Percentiles rank a stretch among this genome's conserved stretches.
These are phyloP conservation scores for Drosophila paranaensis DNA, from an alignment of 2,888 invertebrate species.

Conservation along the genomic window DNA sequence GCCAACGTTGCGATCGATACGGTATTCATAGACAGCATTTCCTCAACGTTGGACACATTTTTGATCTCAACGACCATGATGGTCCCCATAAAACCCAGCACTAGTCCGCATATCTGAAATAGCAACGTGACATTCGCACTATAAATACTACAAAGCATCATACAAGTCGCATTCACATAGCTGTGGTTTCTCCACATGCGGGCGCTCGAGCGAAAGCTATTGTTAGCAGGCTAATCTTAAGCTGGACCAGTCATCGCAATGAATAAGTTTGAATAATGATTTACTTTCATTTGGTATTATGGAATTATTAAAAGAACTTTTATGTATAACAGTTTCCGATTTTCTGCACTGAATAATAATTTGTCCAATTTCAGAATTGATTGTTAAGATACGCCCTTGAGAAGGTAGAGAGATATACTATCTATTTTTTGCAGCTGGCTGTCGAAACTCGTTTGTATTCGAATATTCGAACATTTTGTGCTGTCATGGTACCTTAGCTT, in stretches of 20 bases:
- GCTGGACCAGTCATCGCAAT: not conserved
- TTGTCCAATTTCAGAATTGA: too few relatives aligned
- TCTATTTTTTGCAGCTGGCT: too few relatives aligned
- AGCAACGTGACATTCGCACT: not conserved
- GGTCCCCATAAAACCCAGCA: not conserved
- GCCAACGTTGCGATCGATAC: conserved; percentile 7
- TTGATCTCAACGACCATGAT: conserved; percentile 8
- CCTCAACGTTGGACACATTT: not conserved
- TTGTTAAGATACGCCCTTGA: too few relatives aligned
- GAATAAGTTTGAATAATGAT: not conserved
- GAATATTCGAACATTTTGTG: too few relatives aligned
- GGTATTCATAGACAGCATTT: not conserved
- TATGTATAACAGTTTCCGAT: too few relatives aligned
- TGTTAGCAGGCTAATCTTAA: not conserved
- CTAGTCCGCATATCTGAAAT: conserved; percentile 23
- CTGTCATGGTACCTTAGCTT: too few relatives aligned
- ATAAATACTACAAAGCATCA: not conserved
- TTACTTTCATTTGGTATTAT: not conserved
- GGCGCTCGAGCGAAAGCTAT: not conserved
- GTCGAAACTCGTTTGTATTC: too few relatives aligned
- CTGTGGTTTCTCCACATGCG: not conserved
- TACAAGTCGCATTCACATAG: not conserved
- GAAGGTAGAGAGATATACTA: too few relatives aligned
- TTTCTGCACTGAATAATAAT: too few relatives aligned
- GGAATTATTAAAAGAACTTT: too few relatives aligned